Base-by-base conservation (phyloP, 2,797 vertebrate genomes). In the Potorous gilbertii region DNA sequence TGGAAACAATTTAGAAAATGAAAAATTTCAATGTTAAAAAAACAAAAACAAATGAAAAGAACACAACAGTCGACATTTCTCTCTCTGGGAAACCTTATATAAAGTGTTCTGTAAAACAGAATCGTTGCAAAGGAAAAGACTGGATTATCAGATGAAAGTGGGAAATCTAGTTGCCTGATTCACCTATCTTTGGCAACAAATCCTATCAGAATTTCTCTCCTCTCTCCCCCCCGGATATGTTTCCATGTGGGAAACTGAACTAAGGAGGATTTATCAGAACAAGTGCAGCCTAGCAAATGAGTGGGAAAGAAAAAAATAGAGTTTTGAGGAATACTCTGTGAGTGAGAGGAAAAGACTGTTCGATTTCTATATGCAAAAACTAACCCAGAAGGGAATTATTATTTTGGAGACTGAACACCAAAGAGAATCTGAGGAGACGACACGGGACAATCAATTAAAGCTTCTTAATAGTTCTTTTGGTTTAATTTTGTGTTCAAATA, bases 101-200 rank as follows among this genome's bases (percentile, higher is more conserved):
- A 13, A 90, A 55, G 52, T 93, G 90, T 93, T 97, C 95, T 95
- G 92, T 94, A 96, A 97, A 92, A 97, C 97, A 11, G 6, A 55
- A 55, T 90, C 54, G 34, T 55, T 54, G 21, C 54, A 55, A 54
- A 54, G 54, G 90, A 54, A 90, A 96, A 96, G 93, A 54, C 95
- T 94, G 54, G 57, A 95, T 56, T 97, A 46, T 66, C 21, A n/a
- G 92, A 29, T 28, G 89, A 95, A 55, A 18, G 34, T 87, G n/a
- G 93, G 74, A 54, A 96, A 56, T 2, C 12, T 94, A 29, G 81
- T n/a, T 89, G 90, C 24, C 40, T 12, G 74, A 50, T 40, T 81
- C 74, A 52, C 16, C n/a, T 94, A 96, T 52, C 57, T 95, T 54
- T 92, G 54, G 29, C 57, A 94, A 90, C 94, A 52, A 3, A 0